These are phyloP conservation scores for Sceloporus tristichus DNA, from an alignment of 2,113 vertebrate genomes.

Conservation along the genomic window DNA sequence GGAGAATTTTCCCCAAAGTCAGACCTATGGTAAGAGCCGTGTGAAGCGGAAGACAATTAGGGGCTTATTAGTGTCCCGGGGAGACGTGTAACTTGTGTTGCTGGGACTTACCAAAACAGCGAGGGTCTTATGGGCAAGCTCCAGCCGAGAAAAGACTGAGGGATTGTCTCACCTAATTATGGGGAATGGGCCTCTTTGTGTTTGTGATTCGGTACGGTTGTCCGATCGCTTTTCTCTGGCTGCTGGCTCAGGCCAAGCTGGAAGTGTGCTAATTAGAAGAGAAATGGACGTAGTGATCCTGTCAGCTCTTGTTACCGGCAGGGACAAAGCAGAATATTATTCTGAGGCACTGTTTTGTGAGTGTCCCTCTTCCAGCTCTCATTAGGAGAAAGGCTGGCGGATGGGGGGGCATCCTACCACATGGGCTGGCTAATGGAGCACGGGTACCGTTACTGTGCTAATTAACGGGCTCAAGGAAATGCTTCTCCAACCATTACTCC, in stretches of 20 bases:
- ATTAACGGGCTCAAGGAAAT: slow-evolving; percentile 79
- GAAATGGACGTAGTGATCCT: slow-evolving; percentile 97
- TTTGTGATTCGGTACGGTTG: slow-evolving; percentile 94
- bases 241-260: slow-evolving; percentile 86
- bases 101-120: slow-evolving; percentile 84
- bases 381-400: slow-evolving; percentile 86
- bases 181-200: slow-evolving; percentile 91
- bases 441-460: slow-evolving; percentile 78
- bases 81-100: slow-evolving; percentile 90
- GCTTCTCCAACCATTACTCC: slow-evolving; percentile 66
- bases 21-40: slow-evolving; percentile 78
- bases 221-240: slow-evolving; percentile 91
- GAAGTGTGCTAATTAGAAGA: slow-evolving; percentile 99
- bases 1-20: slow-evolving; percentile 69
- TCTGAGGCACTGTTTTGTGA: slow-evolving; percentile 97
- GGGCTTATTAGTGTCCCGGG: slow-evolving; percentile 92
- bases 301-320: slow-evolving; percentile 92
- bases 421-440: slow-evolving; percentile 79
- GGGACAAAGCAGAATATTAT: slow-evolving; percentile 97
- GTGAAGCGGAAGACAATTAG: slow-evolving; percentile 91
- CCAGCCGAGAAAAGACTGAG: slow-evolving; percentile 95
- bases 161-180: slow-evolving; percentile 97
- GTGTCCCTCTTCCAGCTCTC: slow-evolving; percentile 89
- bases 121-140: slow-evolving; percentile 89
- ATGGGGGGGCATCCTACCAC: slow-evolving; percentile 73